phyloP scores from a whole-genome alignment of 2,113 vertebrate genomes.

The Spea multiplicata region DNA sequence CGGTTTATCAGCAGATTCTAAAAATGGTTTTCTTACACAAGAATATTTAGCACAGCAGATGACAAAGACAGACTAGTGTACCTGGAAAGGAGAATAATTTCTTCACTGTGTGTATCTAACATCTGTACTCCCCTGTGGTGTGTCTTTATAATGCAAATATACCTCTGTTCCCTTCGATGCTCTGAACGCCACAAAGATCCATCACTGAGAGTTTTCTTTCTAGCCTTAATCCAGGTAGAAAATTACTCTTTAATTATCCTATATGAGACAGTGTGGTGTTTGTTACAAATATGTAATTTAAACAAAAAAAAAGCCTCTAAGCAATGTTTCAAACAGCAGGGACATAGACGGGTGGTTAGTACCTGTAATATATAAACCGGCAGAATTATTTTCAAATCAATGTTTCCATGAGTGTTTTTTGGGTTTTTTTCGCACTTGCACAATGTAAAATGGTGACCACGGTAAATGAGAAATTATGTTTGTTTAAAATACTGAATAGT shows the following conservation, averaged over 20 bases:
- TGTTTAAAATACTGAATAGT: too few relatives aligned
- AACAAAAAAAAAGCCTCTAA: conserved; percentile 14
- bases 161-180: conserved; percentile 2
- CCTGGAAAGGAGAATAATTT: conserved; percentile 6
- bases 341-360: background rate
- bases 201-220: background rate
- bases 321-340: conserved; percentile 16
- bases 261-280: background rate
- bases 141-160: conserved; percentile 29
- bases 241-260: background rate
- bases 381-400: conserved; percentile 12
- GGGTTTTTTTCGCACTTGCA: background rate
- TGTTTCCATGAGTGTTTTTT: background rate
- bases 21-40: too few relatives aligned
- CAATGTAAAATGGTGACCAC: too few relatives aligned
- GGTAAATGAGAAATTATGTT: too few relatives aligned
- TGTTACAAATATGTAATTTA: conserved; percentile 13
- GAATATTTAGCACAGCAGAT: too few relatives aligned
- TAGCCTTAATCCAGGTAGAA: background rate
- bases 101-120: conserved; percentile 4
- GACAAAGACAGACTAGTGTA: conserved; percentile 5
- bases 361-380: conserved; percentile 4
- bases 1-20: too few relatives aligned
- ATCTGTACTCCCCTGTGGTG: conserved; percentile 33
- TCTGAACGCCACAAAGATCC: conserved; percentile 6